Base-by-base conservation (phyloP, 2,888 invertebrate species). In the Cylindroiulus punctatus region DNA sequence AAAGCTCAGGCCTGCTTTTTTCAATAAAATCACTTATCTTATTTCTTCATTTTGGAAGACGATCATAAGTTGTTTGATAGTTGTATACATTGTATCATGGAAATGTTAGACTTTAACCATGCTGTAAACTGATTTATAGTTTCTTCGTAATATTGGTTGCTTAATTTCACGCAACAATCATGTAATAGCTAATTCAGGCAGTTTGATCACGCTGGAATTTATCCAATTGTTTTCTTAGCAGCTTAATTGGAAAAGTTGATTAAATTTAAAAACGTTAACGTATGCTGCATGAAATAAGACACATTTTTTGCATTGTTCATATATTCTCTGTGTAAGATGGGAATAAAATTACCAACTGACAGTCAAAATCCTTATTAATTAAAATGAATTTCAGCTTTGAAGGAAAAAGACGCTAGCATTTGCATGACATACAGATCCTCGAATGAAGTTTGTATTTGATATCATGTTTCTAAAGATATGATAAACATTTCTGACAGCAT, bases 321-420 rank as follows among this genome's bases (percentile, higher is more conserved):
- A n/a, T 26, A 12, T 65, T 65, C n/a, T 19, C 2, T 26, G 22
- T 65, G 10, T 12, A 65, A 65, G 22, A 65, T 65, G 26, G 1
- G 65, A 65, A 26, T 65, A 10, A 26, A 65, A 65, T 65, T 65
- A 65, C 26, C 14, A 8, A 14, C 76, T 76, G 76, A 76, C 76
- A 76, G 26, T 76, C 76, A 76, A 76, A 76, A 7, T 76, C 76
- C 17, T 12, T 76, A 76, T 76, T 76, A 76, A 76, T 76, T 76
- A 76, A 65, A 65, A 26, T 65, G 30, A 14, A 32, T 30, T 17
- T 76, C 30, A 32, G 17, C 14, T 76, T 30, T 76, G 17, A 76
- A 30, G 26, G 30, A 32, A 32, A 17, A 2, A 12, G 22, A 30
- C 26, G 17, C 17, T 76, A 30, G 65, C 30, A 5, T 76, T 76